These are phyloP conservation scores for Drosophila parthenogenetica DNA, from an alignment of 2,888 invertebrate species.

Conservation along the genomic window DNA sequence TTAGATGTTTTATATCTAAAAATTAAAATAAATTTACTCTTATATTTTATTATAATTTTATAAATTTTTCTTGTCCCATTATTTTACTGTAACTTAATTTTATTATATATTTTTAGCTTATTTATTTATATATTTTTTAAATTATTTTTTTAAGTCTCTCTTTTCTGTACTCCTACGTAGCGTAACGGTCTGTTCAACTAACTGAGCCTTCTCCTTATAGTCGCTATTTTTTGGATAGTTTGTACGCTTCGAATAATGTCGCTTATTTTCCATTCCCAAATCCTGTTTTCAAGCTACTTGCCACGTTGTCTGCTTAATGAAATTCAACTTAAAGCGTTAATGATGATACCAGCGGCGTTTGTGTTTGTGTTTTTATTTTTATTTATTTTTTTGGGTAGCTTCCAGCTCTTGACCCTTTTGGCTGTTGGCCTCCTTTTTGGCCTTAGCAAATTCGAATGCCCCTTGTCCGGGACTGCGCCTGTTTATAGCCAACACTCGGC, in stretches of 20 bases:
- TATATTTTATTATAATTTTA: no score
- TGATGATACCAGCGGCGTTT: conserved; percentile 57
- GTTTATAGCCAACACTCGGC: conserved; percentile 73
- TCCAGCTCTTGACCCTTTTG: conserved; percentile 6
- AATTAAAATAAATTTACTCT: no score
- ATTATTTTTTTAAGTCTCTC: neutral
- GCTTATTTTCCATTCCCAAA: conserved; percentile 14
- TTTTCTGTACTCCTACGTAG: conserved; percentile 17
- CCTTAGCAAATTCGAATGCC: conserved; percentile 16
- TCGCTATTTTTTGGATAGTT: neutral
- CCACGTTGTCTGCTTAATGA: conserved; percentile 74
- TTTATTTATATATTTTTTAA: neutral
- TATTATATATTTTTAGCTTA: no score
- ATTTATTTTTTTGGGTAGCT: conserved; percentile 1
- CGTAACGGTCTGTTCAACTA: conserved; percentile 17
- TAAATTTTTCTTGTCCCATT: no score
- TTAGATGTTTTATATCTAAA: no score
- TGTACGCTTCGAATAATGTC: conserved; percentile 26
- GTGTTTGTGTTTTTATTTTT: neutral
- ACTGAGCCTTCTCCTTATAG: conserved; percentile 18
- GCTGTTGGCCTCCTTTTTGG: conserved; percentile 5
- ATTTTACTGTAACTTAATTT: no score
- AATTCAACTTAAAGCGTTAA: conserved; percentile 76
- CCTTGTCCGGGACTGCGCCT: conserved; percentile 58
- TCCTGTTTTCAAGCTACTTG: conserved; percentile 27